A percentile compares a stretch with the other conserved stretches of the same genome.
Evolutionary conservation across 2,113 vertebrate genomes (phyloP).

Genomic region (Scatophagus argus): DNA sequence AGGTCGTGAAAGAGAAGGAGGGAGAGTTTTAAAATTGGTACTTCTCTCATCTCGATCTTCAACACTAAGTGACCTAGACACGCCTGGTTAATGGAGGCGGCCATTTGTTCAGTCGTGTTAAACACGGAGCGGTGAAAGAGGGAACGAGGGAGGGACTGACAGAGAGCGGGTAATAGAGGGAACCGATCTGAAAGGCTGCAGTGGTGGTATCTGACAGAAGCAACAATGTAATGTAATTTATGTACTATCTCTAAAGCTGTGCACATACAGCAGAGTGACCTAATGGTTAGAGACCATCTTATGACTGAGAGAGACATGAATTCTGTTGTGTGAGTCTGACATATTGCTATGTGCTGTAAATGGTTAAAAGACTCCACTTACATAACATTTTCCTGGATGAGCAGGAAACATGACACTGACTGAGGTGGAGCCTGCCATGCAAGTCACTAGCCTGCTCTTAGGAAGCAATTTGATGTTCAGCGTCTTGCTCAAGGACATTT

Average conservation of each 20-base stretch:
- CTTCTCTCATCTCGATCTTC: slow-evolving; percentile 35
- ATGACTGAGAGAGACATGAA: too few relatives aligned
- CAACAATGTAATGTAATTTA: slow-evolving; percentile 23
- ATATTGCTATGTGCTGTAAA: neutral
- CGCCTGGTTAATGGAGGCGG: slow-evolving; percentile 64
- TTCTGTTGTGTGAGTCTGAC: neutral
- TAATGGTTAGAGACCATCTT: neutral
- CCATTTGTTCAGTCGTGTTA: slow-evolving; percentile 69
- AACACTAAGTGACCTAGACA: slow-evolving; percentile 63
- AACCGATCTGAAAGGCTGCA: slow-evolving; percentile 51
- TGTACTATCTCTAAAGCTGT: slow-evolving; percentile 16
- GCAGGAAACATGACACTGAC: neutral
- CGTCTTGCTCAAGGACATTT: slow-evolving; percentile 6
- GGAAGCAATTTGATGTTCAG: slow-evolving; percentile 6
- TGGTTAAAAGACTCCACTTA: neutral
- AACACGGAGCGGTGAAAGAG: slow-evolving; percentile 51
- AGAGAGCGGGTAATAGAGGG: slow-evolving; percentile 37
- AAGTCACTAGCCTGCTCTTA: neutral
- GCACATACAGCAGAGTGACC: slow-evolving; percentile 22
- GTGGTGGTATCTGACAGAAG: slow-evolving; percentile 39
- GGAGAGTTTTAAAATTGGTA: slow-evolving; percentile 30
- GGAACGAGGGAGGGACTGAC: slow-evolving; percentile 40
- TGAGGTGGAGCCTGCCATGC: neutral
- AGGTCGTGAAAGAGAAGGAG: neutral
- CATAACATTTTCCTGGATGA: neutral